Conservation (phyloP, 2,888 invertebrate genomes). For the Tryphoninae sp. region DNA sequence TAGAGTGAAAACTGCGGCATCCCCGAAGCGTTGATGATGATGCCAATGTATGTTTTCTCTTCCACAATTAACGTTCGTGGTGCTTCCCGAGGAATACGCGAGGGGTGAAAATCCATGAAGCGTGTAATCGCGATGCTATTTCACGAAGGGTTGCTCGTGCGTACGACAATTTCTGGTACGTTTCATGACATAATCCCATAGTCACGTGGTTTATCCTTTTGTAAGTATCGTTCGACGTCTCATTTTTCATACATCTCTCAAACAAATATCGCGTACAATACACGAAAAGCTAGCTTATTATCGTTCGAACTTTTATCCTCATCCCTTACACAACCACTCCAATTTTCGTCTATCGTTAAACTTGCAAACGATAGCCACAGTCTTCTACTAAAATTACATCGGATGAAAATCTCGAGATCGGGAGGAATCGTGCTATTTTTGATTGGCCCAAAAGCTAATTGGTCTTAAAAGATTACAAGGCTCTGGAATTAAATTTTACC, state of each 20-base stretch:
- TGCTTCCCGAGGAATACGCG: constrained; percentile 20
- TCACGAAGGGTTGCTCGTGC: constrained; percentile 43
- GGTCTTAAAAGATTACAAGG: neutral
- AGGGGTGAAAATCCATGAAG: constrained; percentile 54
- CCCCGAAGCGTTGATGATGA: constrained; percentile 60
- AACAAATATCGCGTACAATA: neutral
- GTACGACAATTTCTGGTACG: constrained; percentile 26
- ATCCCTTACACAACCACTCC: neutral
- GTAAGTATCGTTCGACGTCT: constrained; percentile 4
- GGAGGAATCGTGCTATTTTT: no score
- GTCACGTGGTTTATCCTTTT: constrained; percentile 1
- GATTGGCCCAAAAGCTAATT: no score
- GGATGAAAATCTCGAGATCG: no score
- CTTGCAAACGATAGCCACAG: no score
- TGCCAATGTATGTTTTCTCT: constrained; percentile 66
- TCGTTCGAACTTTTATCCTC: neutral
- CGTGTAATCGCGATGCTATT: constrained; percentile 56
- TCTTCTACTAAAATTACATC: neutral
- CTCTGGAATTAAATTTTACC: constrained; percentile 14
- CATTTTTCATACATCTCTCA: constrained; percentile 1
- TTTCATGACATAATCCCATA: constrained; percentile 20
- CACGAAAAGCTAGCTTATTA: no score
- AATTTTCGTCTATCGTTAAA: no score
- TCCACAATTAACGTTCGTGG: constrained; percentile 70
- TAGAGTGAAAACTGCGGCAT: constrained; percentile 13